A percentile compares a stretch with the other conserved stretches of the same genome.
Evolutionary conservation across 2,113 vertebrate genomes (phyloP).

Genomic region (Epinephelus lanceolatus): DNA sequence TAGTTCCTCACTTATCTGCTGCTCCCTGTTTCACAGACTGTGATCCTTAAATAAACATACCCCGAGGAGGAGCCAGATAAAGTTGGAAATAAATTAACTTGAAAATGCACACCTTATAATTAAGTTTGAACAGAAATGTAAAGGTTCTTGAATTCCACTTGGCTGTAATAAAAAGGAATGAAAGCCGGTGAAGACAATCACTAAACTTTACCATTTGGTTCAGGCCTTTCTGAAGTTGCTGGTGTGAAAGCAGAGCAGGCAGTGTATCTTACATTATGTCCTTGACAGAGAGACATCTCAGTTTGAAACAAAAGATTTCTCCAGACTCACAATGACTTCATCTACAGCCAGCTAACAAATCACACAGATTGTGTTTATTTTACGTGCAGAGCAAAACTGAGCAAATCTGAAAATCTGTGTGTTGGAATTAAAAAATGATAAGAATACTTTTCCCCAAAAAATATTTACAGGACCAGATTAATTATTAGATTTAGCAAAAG

Average conservation of each 20-base stretch:
- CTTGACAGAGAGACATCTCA: constrained; percentile 31
- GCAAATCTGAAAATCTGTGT: background rate
- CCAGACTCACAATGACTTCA: background rate
- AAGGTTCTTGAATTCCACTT: background rate
- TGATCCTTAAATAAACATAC: constrained; percentile 78
- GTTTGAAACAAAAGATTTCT: constrained; percentile 22
- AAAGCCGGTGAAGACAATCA: background rate
- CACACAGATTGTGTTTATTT: background rate
- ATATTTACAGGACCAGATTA: background rate
- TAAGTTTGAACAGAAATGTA: background rate
- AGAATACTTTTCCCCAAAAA: background rate
- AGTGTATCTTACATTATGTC: background rate
- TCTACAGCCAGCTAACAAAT: constrained; percentile 19
- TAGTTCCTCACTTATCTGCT: constrained; percentile 60
- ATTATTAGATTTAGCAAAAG: background rate
- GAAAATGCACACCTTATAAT: background rate
- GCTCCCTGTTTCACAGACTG: constrained; percentile 67
- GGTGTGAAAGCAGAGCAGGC: constrained; percentile 15
- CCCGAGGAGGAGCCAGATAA: constrained; percentile 29
- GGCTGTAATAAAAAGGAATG: background rate
- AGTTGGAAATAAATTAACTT: constrained; percentile 19
- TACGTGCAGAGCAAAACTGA: background rate
- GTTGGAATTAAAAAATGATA: background rate
- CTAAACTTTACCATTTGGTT: constrained; percentile 18
- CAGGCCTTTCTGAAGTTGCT: constrained; percentile 7